phyloP scores from a whole-genome alignment of 2,888 invertebrate species.

The Cepaea hortensis region DNA sequence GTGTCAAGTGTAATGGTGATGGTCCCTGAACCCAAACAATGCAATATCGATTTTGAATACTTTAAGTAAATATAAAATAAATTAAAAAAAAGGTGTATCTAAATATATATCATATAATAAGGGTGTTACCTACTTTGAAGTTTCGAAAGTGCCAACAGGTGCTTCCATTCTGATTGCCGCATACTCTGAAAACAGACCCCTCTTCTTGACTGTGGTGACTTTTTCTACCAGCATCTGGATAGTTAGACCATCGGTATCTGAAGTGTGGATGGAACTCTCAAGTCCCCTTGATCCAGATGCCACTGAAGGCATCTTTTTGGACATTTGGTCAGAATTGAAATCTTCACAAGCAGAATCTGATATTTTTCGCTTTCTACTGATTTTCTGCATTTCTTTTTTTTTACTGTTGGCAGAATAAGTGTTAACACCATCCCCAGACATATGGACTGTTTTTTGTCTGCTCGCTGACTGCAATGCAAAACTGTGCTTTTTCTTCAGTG shows the following conservation, averaged over 20 bases:
- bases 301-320: constrained; percentile 66
- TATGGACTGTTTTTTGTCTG: constrained; percentile 39
- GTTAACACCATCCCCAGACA: constrained; percentile 4
- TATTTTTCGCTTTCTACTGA: constrained; percentile 40
- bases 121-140: constrained; percentile 83
- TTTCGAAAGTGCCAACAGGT: constrained; percentile 90
- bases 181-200: constrained; percentile 91
- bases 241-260: constrained; percentile 77
- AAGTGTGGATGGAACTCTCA: constrained; percentile 70
- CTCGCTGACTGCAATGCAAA: no score
- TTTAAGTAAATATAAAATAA: no score
- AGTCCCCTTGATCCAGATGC: constrained; percentile 61
- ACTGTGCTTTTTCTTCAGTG: no score
- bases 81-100: not conserved
- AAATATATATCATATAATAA: not conserved
- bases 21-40: no score
- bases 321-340: constrained; percentile 55
- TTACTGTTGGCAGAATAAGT: constrained; percentile 22
- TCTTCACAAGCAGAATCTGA: constrained; percentile 21
- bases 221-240: constrained; percentile 86
- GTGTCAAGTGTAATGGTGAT: no score
- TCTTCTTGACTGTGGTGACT: constrained; percentile 85
- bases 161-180: constrained; percentile 89
- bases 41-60: no score
- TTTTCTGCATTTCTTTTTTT: constrained; percentile 38